These are phyloP conservation scores for Rhinolophus sinicus DNA, from an alignment of 2,113 vertebrate species.

Conservation along the genomic window DNA sequence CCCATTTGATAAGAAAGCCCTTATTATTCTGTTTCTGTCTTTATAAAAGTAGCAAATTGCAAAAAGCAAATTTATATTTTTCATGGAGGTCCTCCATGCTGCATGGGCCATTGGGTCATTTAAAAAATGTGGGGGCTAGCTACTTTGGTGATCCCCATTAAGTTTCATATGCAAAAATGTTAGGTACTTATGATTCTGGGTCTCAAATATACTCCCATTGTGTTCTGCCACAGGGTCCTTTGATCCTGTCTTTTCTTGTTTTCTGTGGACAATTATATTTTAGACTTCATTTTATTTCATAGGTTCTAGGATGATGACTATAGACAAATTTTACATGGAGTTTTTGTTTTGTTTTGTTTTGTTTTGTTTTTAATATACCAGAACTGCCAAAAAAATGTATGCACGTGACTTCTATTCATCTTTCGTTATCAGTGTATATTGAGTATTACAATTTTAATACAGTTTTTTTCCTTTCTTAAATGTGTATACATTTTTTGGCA, in stretches of 20 bases:
- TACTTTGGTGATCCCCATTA: slow-evolving; percentile 40
- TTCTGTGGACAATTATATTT: slow-evolving; percentile 16
- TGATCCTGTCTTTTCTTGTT: slow-evolving; percentile 43
- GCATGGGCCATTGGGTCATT: slow-evolving; percentile 3
- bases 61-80: slow-evolving; percentile 30
- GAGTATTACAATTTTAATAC: too few relatives aligned
- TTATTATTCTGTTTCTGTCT: neutral
- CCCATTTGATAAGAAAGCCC: neutral
- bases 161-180: slow-evolving; percentile 22
- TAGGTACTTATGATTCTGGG: neutral
- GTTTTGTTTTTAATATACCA: too few relatives aligned
- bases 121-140: slow-evolving; percentile 48
- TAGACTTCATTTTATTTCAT: slow-evolving; percentile 42
- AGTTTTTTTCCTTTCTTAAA: too few relatives aligned
- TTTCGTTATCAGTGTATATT: too few relatives aligned
- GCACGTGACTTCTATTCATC: too few relatives aligned
- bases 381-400: too few relatives aligned
- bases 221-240: neutral
- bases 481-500: too few relatives aligned
- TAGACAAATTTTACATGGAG: neutral
- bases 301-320: neutral
- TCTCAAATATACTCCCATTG: slow-evolving; percentile 1
- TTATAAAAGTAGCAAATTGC: slow-evolving; percentile 35
- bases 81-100: neutral
- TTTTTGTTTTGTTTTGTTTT: too few relatives aligned